Percentiles rank a stretch among this genome's conserved stretches.
Evolutionary conservation across 1,140 invertebrate species (phyloP).

Genomic region (Agraylea sexmaculata): DNA sequence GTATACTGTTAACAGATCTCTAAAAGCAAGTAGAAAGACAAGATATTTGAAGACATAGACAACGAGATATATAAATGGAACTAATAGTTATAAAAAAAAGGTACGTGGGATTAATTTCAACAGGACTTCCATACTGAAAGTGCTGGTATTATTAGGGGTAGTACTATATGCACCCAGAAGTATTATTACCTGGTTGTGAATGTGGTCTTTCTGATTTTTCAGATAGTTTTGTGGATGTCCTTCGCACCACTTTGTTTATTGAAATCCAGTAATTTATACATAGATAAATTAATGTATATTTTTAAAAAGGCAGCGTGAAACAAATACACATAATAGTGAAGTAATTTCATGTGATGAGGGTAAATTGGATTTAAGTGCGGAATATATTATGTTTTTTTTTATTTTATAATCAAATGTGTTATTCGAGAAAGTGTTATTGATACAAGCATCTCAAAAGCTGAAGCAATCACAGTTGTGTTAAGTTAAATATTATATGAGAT

Average conservation of each 20-base stretch:
- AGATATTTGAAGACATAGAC: too few relatives aligned
- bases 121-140: too few relatives aligned
- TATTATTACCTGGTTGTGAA: conserved; percentile 45
- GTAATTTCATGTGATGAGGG: too few relatives aligned
- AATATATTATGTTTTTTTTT: too few relatives aligned
- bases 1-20: too few relatives aligned
- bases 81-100: neutral
- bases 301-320: conserved; percentile 20
- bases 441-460: neutral
- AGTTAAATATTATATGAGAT: too few relatives aligned
- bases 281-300: neutral
- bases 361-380: neutral
- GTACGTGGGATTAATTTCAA: too few relatives aligned
- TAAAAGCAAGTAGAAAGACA: too few relatives aligned
- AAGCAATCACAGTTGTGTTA: neutral
- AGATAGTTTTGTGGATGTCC: conserved; percentile 43
- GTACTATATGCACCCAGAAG: too few relatives aligned
- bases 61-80: neutral
- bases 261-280: neutral
- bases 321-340: conserved; percentile 18
- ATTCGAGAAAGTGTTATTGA: neutral
- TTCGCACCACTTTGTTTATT: conserved; percentile 40
- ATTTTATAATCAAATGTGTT: conserved; percentile 1
- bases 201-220: conserved; percentile 43
- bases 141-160: too few relatives aligned